Percentiles rank a stretch among this genome's conserved stretches.
phyloP scores from a whole-genome alignment of 2,888 invertebrate genomes.

The Panzeria rudis region DNA sequence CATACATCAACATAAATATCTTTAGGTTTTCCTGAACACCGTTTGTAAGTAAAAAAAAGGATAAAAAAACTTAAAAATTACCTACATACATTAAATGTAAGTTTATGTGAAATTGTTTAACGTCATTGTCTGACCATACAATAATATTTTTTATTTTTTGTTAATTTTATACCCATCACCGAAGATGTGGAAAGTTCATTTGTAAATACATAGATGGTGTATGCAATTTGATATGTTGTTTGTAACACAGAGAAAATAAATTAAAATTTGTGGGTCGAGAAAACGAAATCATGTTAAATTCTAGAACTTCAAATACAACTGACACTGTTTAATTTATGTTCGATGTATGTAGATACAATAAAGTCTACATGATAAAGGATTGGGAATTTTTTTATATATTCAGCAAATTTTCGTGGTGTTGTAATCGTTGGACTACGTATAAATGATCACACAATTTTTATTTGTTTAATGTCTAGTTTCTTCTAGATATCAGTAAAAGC shows the following conservation, averaged over 20 bases:
- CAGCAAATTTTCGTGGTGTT: too few species aligned
- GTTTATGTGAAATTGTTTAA: constrained; percentile 33
- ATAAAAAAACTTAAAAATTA: neutral
- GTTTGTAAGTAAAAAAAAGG: neutral
- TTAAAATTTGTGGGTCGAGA: too few species aligned
- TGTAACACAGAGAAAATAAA: neutral
- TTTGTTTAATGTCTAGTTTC: too few species aligned
- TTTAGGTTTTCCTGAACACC: neutral
- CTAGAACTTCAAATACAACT: too few species aligned
- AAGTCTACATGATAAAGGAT: too few species aligned
- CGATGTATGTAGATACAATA: too few species aligned
- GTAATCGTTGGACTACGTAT: too few species aligned
- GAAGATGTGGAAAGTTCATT: neutral
- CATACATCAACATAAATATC: neutral
- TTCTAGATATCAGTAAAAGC: too few species aligned
- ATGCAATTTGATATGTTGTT: neutral
- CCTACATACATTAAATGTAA: neutral
- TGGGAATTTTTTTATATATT: too few species aligned
- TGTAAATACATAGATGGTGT: neutral
- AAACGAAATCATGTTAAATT: too few species aligned
- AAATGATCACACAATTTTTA: too few species aligned
- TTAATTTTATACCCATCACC: neutral
- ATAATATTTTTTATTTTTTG: neutral
- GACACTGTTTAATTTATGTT: too few species aligned
- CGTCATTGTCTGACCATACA: constrained; percentile 56